Evolutionary conservation across 2,797 vertebrate genomes (phyloP).

Genomic region (Alauda arvensis): DNA sequence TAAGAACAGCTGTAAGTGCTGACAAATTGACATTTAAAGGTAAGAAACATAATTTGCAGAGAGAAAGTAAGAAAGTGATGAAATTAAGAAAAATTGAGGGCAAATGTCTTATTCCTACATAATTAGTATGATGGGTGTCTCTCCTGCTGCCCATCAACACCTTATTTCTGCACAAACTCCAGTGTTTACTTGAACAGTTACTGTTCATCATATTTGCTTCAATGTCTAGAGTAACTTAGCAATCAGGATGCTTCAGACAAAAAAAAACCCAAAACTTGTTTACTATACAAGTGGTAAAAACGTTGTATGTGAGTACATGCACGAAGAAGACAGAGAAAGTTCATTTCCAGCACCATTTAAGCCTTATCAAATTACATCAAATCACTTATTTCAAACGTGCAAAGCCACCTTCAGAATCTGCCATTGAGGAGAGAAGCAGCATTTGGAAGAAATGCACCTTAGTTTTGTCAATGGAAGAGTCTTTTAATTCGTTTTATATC

Average conservation of each 20-base stretch:
- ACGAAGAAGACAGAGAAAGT: constrained; percentile 13
- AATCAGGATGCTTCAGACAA: constrained; percentile 50
- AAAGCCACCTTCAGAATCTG: background rate
- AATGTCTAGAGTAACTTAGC: constrained; percentile 51
- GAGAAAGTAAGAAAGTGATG: constrained; percentile 29
- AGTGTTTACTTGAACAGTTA: constrained; percentile 55
- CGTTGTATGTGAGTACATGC: background rate
- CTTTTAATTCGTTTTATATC: background rate
- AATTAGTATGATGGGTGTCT: constrained; percentile 61
- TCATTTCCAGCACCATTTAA: constrained; percentile 21
- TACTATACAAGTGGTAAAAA: constrained; percentile 30
- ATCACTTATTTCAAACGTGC: background rate
- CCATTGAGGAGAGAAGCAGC: background rate
- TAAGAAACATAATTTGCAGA: constrained; percentile 34
- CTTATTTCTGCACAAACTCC: constrained; percentile 60
- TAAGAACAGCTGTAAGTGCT: constrained; percentile 28
- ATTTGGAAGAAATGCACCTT: background rate
- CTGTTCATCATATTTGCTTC: constrained; percentile 52
- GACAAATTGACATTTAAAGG: constrained; percentile 56
- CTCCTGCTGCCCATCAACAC: constrained; percentile 42
- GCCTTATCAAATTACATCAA: background rate
- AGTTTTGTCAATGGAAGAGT: background rate
- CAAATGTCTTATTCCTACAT: constrained; percentile 58
- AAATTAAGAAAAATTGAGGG: constrained; percentile 48
- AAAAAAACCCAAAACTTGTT: background rate